These are phyloP conservation scores for Aptenodytes patagonicus DNA, from an alignment of 2,113 vertebrate genomes.

Conservation along the genomic window DNA sequence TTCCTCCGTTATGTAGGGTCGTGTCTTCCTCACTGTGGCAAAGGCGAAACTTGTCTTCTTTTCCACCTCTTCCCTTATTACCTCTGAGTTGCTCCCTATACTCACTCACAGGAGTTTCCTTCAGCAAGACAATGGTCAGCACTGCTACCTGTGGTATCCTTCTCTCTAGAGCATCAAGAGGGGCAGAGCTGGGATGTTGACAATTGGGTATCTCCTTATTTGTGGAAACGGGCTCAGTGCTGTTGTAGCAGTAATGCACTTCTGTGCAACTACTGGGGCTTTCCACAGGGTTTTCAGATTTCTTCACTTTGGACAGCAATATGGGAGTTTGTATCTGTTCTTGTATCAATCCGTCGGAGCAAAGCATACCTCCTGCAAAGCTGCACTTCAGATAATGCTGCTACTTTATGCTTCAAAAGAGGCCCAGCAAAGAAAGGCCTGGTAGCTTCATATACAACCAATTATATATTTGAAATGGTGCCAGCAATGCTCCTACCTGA, in stretches of 20 bases:
- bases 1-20: not conserved
- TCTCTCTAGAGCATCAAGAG: not conserved
- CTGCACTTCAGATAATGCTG: not conserved
- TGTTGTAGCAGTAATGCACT: not conserved
- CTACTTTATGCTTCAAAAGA: not conserved
- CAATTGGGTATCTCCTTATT: not conserved
- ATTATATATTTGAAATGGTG: accelerated
- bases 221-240: not conserved
- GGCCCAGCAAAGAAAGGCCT: not conserved
- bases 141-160: not conserved
- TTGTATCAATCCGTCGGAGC: not conserved
- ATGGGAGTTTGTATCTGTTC: not conserved
- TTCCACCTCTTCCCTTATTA: not conserved
- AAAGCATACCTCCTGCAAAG: not conserved
- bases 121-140: not conserved
- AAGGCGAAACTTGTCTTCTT: not conserved
- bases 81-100: not conserved
- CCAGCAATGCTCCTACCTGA: not conserved
- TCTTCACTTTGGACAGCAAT: not conserved
- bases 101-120: not conserved
- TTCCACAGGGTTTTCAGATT: not conserved
- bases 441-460: not conserved
- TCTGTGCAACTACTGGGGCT: not conserved
- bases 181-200: not conserved
- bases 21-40: not conserved